Conservation (phyloP, 2,888 invertebrate genomes). For the Oscheius myriophilus region DNA sequence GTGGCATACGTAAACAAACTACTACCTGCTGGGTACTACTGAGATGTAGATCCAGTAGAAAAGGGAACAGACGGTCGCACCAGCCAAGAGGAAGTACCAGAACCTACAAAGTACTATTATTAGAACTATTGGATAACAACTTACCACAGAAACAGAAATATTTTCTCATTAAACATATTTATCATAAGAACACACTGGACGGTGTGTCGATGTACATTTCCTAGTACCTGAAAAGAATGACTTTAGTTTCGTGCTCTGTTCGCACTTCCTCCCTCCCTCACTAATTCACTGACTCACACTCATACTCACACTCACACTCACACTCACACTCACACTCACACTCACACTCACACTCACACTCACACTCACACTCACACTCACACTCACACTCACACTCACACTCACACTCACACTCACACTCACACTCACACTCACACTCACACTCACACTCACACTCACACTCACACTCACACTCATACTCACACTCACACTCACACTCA, state of each 20-base stretch:
- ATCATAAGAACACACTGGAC: conserved; percentile 71
- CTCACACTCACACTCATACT: too few relatives aligned
- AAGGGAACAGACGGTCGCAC: conserved; percentile 68
- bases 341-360: too few relatives aligned
- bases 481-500: too few relatives aligned
- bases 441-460: conserved; percentile 38
- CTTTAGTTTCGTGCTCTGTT: too few relatives aligned
- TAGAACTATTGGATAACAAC: conserved; percentile 2
- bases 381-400: too few relatives aligned
- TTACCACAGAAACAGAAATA: conserved; percentile 70
- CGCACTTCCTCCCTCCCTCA: not conserved
- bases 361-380: too few relatives aligned
- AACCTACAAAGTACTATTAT: conserved; percentile 29
- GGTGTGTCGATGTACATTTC: conserved; percentile 70
- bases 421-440: not conserved
- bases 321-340: too few relatives aligned
- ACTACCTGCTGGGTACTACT: conserved; percentile 67
- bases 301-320: too few relatives aligned
- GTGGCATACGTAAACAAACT: not conserved
- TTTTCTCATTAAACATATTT: conserved; percentile 70
- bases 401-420: too few relatives aligned
- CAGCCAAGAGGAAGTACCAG: conserved; percentile 70
- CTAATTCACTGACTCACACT: too few relatives aligned
- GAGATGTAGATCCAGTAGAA: conserved; percentile 71
- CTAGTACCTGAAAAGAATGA: conserved; percentile 60